Evolutionary conservation across 2,113 vertebrate genomes (phyloP), one percentile per base, ranked within the genome.

Genomic region (Pterocles burchelli): DNA sequence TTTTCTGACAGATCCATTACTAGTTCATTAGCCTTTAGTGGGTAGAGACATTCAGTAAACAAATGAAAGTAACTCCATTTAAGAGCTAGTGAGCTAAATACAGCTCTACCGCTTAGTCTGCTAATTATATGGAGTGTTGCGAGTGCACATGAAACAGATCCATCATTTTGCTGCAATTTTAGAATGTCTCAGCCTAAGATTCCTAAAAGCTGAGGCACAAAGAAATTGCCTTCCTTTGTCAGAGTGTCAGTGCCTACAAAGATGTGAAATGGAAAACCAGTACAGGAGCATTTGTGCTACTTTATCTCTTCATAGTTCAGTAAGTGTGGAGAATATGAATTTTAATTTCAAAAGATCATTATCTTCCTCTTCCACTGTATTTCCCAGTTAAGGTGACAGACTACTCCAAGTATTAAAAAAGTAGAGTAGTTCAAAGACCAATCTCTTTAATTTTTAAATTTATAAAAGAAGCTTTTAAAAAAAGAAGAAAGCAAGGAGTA

Each of bases 21-120:
- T 68, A 78, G 84, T 95, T 97, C 97, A 97, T 97, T 98, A 97
- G 95, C 72, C 87, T 97, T 97, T 76, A 96, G 93, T 95, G 93
- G 94, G 76, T 70, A 94, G 95, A 95, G 92, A 97, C 93, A 81
- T 95, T 97, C 93, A 80, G 71, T 95, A 96, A 96, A 92, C 93
- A 96, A 97, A 96, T 94, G 92, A 92, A 96, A 96, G 86, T 77
- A 92, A 94, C 79, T 97, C 88, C 96, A 58, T 94, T 95, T 96
- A 97, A 96, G 96, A 94, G 79, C 86, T 93, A 90, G 92, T 67
- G 89, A 97, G 93, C 75, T 94, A 96, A 97, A 97, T 94, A 86
- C 90, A 72, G 93, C 90, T 63, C 78, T 95, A 72, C 82, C 5
- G 41, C 93, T 93, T 88, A 95, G 68, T 38, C 83, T 89, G 63